These are phyloP conservation scores for Lepilemur ruficaudatus DNA, from an alignment of 2,797 vertebrate genomes.

Conservation along the genomic window DNA sequence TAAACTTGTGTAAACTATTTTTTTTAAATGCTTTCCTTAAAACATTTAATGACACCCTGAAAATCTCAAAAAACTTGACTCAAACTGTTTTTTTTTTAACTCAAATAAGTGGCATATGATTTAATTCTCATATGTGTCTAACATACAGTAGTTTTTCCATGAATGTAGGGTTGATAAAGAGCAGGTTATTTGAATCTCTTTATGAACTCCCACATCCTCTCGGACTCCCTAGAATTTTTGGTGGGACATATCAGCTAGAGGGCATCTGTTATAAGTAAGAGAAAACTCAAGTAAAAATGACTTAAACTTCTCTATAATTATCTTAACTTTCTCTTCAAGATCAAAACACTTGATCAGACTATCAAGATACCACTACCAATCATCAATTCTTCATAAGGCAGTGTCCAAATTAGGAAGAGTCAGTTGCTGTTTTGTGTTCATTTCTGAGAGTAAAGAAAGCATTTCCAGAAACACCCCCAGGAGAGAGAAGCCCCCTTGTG, in stretches of 20 bases:
- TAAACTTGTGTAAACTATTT: slow-evolving; percentile 25
- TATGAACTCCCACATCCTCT: background rate
- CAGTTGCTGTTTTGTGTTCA: background rate
- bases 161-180: background rate
- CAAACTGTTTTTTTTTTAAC: background rate
- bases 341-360: background rate
- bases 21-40: slow-evolving; percentile 1
- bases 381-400: background rate
- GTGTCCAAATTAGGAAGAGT: background rate
- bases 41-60: background rate
- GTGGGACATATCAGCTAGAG: background rate
- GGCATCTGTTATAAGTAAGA: background rate
- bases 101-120: background rate
- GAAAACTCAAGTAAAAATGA: slow-evolving; percentile 21
- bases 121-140: background rate
- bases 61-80: background rate
- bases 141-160: background rate
- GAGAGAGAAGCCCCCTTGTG: background rate
- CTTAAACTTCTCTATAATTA: background rate
- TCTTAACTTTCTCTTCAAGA: background rate
- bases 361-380: background rate
- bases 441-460: background rate
- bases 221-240: background rate
- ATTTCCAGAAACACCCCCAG: background rate
- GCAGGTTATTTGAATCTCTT: background rate